Base-by-base conservation (phyloP, 2,797 vertebrate genomes). In the Cygnus olor region DNA sequence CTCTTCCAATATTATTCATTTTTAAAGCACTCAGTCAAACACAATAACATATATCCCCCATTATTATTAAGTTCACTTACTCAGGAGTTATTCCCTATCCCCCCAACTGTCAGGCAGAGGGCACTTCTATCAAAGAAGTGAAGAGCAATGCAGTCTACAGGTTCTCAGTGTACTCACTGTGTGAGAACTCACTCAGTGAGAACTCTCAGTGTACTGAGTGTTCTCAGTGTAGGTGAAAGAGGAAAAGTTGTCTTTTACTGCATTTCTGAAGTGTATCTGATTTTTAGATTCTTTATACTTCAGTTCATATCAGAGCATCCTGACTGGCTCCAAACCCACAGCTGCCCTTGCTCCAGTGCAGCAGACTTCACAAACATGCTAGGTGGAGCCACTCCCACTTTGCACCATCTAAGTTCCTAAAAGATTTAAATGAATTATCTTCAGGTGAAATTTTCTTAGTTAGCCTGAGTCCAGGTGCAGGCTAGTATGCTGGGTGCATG, bases 1-100 rank as follows among this genome's bases (percentile, higher is more conserved):
- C 7, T 72, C 20, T 15, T 34, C 17, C 14, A 84, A n/a, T 47
- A 69, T 3, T 65, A 14, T n/a, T 92, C 8, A 20, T 61, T 94
- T 82, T 81, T 66, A 5, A 95, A 88, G 4, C 30, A n/a, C 20
- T 83, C 64, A 65, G 36, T 87, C 69, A 89, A 92, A 93, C 91
- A 78, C 42, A 88, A 54, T n/a, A 79, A 24, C 27, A 42, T 11
- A 9, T 1, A 45, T 44, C 21, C 66, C 58, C 63, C 53, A 42
- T 80, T 54, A 21, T 49, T 65, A 17, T 54, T 57, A 85, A 45
- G 61, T 69, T 66, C 79, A 54, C 27, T 85, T 78, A 68, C 90
- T 89, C 60, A 7, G n/a, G 60, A 87, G 34, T 69, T 77, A 30
- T 10, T 88, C 32, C 65, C 63, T 45, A n/a, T 44, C 68, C 66